These are phyloP conservation scores for Hyposoter dolosus DNA, from an alignment of 2,888 invertebrate genomes.

Conservation along the genomic window DNA sequence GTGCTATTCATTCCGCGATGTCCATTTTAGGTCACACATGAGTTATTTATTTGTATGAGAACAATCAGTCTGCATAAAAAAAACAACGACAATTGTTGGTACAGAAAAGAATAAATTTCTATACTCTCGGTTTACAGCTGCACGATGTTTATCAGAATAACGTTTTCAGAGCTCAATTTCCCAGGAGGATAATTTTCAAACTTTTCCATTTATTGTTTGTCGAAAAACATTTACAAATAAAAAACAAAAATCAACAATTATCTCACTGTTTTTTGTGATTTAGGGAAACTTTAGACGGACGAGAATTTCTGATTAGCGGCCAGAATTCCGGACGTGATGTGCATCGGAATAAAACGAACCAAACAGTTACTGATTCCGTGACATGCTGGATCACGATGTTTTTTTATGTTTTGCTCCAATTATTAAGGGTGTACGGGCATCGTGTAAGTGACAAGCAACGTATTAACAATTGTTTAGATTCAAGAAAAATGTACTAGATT, in stretches of 20 bases:
- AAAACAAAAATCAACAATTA: too few relatives aligned
- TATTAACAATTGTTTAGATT: slow-evolving; percentile 31
- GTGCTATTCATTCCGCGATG: slow-evolving; percentile 37
- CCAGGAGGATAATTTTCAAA: too few relatives aligned
- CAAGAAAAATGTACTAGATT: neutral
- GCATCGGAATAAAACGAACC: too few relatives aligned
- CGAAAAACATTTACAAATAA: too few relatives aligned
- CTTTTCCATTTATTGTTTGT: too few relatives aligned
- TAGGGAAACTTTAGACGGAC: too few relatives aligned
- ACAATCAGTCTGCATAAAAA: neutral
- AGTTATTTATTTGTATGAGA: slow-evolving; percentile 2
- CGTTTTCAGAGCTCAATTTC: too few relatives aligned
- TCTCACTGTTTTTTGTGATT: too few relatives aligned
- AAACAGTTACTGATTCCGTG: too few relatives aligned
- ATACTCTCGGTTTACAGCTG: neutral
- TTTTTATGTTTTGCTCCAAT: neutral
- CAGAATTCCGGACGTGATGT: too few relatives aligned
- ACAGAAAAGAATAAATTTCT: neutral
- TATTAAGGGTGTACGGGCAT: slow-evolving; percentile 7
- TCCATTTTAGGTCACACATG: slow-evolving; percentile 27
- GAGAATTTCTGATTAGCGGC: too few relatives aligned
- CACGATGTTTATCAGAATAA: too few relatives aligned
- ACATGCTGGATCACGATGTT: neutral
- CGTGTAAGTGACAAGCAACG: slow-evolving; percentile 13
- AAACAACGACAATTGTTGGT: neutral